Evolutionary conservation across 2,113 vertebrate species (phyloP).

Genomic region (Aegithalos caudatus): DNA sequence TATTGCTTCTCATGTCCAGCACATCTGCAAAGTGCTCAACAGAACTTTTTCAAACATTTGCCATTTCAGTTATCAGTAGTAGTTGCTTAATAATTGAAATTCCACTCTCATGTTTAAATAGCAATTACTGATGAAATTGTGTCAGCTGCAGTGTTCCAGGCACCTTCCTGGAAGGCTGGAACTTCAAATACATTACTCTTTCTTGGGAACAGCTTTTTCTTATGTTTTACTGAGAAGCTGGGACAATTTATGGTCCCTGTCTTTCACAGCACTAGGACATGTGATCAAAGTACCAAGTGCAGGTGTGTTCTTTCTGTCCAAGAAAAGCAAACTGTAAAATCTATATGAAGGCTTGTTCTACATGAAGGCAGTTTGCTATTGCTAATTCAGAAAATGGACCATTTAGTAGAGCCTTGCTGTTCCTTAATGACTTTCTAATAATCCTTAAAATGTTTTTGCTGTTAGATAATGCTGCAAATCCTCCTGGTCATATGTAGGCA

Average conservation of each 20-base stretch:
- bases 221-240: background rate
- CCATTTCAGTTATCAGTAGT: background rate
- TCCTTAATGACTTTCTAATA: slow-evolving; percentile 27
- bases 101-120: background rate
- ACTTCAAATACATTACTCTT: background rate
- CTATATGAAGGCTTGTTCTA: background rate
- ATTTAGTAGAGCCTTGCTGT: background rate
- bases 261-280: background rate
- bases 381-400: background rate
- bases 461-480: background rate
- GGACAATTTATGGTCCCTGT: background rate
- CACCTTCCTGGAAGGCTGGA: background rate
- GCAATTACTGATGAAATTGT: background rate
- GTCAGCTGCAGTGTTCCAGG: background rate
- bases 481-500: background rate
- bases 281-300: background rate
- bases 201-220: background rate
- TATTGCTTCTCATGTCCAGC: background rate
- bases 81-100: background rate
- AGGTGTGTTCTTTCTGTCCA: background rate
- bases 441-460: slow-evolving; percentile 11
- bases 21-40: background rate
- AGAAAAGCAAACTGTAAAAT: background rate
- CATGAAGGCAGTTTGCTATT: background rate
- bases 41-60: background rate